Base-by-base conservation (phyloP, 2,888 invertebrate genomes). In the Lapara coniferarum region DNA sequence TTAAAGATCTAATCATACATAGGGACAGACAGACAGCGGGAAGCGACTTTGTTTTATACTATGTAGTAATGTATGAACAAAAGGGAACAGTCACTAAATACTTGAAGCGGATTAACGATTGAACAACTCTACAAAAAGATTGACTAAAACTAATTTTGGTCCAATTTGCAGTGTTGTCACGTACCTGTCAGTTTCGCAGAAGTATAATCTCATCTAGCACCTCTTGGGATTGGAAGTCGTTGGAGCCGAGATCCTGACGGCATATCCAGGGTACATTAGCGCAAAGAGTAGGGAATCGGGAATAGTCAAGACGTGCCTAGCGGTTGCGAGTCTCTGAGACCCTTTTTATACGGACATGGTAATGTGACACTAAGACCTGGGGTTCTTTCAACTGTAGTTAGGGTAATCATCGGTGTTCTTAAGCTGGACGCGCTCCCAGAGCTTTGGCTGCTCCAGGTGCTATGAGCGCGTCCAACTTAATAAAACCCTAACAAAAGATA, bases 101-200 rank as follows among this genome's bases (percentile, higher is more conserved):
- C n/a, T 44, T 16, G 16, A 59, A 59, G 16, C n/a, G n/a, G 8
- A 1, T 5, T 5, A 44, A 16, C n/a, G 6, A 12, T 46, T 16
- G 12, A 25, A n/a, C n/a, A 63, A 46, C 5, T 19, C 59, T 19
- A 46, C 19, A 66, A 66, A 52, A 66, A 52, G 25, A 53, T 66
- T 13, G 44, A 7, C 13, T 19, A 37, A 30, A 66, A 66, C 53
- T 68, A 53, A 73, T 70, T 25, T 49, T 71, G 66, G 72, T 66
- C 68, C 71, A 72, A 69, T 79, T 72, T 58, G 70, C 73, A 79
- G 73, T 77, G 71, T 59, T 69, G 70, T 77, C 80, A 79, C 81
- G 80, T 79, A 77, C 63, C 71, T 71, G 72, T 72, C 77, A 76
- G 74, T 75, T 79, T 78, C 79, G 82, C 81, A 73, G 75, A 75